Percentiles rank a stretch among this genome's conserved stretches.
These are phyloP conservation scores for Embiotoca jacksoni DNA, from an alignment of 2,113 vertebrate genomes.

Conservation along the genomic window DNA sequence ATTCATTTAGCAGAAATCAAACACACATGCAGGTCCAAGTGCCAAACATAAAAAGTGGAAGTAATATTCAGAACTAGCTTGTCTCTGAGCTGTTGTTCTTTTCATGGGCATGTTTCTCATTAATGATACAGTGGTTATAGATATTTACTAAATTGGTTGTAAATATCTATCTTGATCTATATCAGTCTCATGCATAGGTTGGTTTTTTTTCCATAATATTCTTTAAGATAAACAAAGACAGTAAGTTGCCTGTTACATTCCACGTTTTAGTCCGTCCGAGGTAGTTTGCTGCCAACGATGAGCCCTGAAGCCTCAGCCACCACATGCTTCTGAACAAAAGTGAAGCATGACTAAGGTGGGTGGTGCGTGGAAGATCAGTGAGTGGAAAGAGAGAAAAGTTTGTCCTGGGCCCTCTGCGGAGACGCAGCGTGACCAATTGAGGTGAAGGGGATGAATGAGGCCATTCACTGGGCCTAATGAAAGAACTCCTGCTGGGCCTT, in stretches of 20 bases:
- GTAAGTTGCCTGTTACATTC: not conserved
- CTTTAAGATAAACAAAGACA: constrained; percentile 21
- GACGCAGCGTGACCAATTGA: constrained; percentile 83
- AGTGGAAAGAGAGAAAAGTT: constrained; percentile 80
- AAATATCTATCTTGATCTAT: not conserved
- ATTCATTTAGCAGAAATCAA: too few relatives aligned
- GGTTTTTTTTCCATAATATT: constrained; percentile 1
- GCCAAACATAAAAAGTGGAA: too few relatives aligned
- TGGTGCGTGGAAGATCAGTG: constrained; percentile 72
- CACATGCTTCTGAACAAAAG: constrained; percentile 71
- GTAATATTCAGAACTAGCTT: not conserved
- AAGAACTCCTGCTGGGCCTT: constrained; percentile 82
- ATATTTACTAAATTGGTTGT: not conserved
- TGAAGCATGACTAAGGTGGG: constrained; percentile 80
- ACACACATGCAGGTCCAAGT: too few relatives aligned
- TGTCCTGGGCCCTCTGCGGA: constrained; percentile 78
- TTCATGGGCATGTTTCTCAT: not conserved
- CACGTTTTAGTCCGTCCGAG: constrained; percentile 25
- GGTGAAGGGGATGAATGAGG: constrained; percentile 84
- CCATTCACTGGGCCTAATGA: constrained; percentile 83
- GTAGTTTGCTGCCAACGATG: constrained; percentile 45
- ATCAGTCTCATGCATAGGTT: not conserved
- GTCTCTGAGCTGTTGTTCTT: not conserved
- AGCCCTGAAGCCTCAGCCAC: constrained; percentile 37
- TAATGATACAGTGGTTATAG: not conserved